Percentiles rank a stretch among this genome's conserved stretches.
phyloP scores from a whole-genome alignment of 2,113 vertebrate species.

The Opisthocomus hoazin region DNA sequence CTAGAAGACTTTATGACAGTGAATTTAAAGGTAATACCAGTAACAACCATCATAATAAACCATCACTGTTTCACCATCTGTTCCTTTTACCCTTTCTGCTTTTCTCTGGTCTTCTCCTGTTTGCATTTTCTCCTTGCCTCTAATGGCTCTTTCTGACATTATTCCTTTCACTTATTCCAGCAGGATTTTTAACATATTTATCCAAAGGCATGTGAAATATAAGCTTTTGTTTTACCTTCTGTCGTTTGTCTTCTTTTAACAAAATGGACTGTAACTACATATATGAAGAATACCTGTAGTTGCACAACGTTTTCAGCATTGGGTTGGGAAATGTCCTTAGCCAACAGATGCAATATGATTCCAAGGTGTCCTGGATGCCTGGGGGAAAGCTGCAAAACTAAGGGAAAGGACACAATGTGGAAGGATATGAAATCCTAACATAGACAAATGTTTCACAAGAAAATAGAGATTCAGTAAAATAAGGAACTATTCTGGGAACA shows the following conservation, averaged over 20 bases:
- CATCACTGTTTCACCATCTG: background rate
- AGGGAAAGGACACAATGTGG: background rate
- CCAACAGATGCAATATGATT: background rate
- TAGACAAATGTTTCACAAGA: background rate
- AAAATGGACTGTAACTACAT: background rate
- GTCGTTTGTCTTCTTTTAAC: background rate
- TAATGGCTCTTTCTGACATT: background rate
- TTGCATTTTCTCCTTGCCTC: background rate
- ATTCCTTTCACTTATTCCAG: background rate
- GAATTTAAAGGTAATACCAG: background rate
- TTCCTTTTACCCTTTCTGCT: background rate
- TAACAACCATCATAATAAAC: background rate
- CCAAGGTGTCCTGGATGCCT: background rate
- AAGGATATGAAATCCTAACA: background rate
- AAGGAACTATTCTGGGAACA: background rate
- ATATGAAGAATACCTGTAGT: background rate
- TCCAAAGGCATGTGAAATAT: background rate
- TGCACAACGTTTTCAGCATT: background rate
- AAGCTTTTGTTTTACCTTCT: background rate
- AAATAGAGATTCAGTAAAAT: background rate
- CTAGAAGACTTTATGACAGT: background rate
- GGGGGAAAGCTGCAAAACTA: background rate
- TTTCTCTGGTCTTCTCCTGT: background rate
- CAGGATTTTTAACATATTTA: background rate
- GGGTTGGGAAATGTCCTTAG: background rate